phyloP scores from a whole-genome alignment of 2,888 invertebrate species.

The Eulithis prunata region DNA sequence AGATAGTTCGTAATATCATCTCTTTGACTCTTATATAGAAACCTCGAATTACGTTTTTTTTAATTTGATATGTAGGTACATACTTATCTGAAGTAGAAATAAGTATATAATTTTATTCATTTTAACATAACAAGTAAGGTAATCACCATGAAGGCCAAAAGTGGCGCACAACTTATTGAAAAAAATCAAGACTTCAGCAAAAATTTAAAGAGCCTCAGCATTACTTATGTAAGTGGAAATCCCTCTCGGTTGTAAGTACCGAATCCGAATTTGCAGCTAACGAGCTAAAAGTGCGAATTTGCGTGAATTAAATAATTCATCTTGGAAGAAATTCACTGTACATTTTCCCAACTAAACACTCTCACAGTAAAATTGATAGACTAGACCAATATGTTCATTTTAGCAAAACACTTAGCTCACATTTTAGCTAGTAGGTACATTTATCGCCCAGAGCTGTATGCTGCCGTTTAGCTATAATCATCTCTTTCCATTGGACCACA shows the following conservation, averaged over 20 bases:
- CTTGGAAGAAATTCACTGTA: slow-evolving; percentile 8
- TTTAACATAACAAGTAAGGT: background rate
- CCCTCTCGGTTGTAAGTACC: background rate
- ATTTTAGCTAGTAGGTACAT: background rate
- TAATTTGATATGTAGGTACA: too few relatives aligned
- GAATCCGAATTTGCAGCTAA: slow-evolving; percentile 20
- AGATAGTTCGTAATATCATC: too few relatives aligned
- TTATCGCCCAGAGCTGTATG: too few relatives aligned
- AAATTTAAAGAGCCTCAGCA: slow-evolving; percentile 2
- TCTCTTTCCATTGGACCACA: too few relatives aligned
- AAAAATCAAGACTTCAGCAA: background rate
- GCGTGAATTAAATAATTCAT: slow-evolving; percentile 23
- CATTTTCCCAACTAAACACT: slow-evolving; percentile 23
- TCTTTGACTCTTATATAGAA: background rate
- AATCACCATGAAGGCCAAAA: background rate
- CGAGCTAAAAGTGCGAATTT: slow-evolving; percentile 18
- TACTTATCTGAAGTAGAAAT: too few relatives aligned
- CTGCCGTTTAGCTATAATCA: too few relatives aligned
- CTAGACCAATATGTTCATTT: background rate
- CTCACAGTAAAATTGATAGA: slow-evolving; percentile 5
- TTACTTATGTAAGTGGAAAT: background rate
- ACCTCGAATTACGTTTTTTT: too few relatives aligned
- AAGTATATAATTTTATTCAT: too few relatives aligned
- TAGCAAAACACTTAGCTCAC: too few relatives aligned
- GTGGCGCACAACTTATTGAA: background rate